Evolutionary conservation across 2,113 vertebrate species (phyloP).

Genomic region (Podiceps cristatus): DNA sequence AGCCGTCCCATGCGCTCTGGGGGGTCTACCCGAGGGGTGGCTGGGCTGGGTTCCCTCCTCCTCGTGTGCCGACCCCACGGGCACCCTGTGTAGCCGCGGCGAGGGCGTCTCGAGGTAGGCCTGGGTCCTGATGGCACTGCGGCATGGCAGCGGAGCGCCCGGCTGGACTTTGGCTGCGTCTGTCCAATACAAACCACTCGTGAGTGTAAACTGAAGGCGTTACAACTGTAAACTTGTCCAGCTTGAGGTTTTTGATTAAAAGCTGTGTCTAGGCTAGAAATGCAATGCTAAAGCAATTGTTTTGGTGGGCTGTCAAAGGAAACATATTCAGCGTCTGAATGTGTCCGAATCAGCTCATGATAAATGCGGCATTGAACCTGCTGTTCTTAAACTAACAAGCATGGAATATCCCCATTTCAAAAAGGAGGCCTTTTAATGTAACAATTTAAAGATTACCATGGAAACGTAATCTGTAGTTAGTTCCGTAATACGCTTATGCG

Average conservation of each 20-base stretch:
- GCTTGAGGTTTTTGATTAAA: background rate
- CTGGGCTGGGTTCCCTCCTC: background rate
- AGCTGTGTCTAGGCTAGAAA: background rate
- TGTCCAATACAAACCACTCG: fast-evolving
- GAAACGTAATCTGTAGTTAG: background rate
- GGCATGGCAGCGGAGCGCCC: no score
- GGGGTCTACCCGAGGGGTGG: background rate
- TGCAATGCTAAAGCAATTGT: background rate
- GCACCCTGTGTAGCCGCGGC: fast-evolving
- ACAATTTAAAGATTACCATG: background rate
- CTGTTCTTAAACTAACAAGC: background rate
- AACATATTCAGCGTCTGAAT: fast-evolving
- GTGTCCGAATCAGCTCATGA: background rate
- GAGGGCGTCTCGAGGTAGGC: fast-evolving
- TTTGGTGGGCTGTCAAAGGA: background rate
- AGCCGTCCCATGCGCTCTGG: fast-evolving
- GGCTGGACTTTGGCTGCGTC: background rate
- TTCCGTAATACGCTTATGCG: background rate
- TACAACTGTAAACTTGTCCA: background rate
- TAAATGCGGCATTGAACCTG: background rate
- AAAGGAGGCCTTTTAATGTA: background rate
- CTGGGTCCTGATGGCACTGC: fast-evolving
- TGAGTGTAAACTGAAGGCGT: no score
- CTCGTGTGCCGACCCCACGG: fast-evolving
- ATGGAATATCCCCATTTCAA: background rate